These are phyloP conservation scores for Notarius lentiginosus DNA, from an alignment of 2,113 vertebrate species.

Conservation along the genomic window DNA sequence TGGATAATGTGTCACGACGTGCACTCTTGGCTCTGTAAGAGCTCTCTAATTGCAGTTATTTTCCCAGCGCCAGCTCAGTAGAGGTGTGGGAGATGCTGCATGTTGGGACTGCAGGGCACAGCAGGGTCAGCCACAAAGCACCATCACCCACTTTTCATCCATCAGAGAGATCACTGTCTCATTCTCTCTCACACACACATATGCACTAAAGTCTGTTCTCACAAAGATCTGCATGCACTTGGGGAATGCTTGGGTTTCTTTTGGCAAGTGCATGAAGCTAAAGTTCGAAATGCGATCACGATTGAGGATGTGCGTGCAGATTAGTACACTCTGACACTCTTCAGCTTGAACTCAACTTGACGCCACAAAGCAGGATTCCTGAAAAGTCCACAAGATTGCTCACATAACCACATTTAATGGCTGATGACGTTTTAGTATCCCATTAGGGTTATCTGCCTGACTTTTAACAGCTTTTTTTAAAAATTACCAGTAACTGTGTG, in stretches of 20 bases:
- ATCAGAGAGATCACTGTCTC: slow-evolving; percentile 15
- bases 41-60: slow-evolving; percentile 57
- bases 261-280: neutral
- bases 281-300: slow-evolving; percentile 22
- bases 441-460: slow-evolving; percentile 36
- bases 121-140: slow-evolving; percentile 37
- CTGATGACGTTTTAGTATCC: slow-evolving; percentile 37
- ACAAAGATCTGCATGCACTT: slow-evolving; percentile 24
- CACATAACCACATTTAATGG: slow-evolving; percentile 36
- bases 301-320: slow-evolving; percentile 39
- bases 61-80: slow-evolving; percentile 44
- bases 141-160: slow-evolving; percentile 18
- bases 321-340: slow-evolving; percentile 30
- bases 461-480: slow-evolving; percentile 1
- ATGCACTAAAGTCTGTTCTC: slow-evolving; percentile 2
- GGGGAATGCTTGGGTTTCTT: slow-evolving; percentile 26
- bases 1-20: slow-evolving; percentile 62
- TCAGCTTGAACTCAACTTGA: slow-evolving; percentile 40
- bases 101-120: slow-evolving; percentile 29
- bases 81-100: slow-evolving; percentile 44
- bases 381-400: slow-evolving; percentile 14
- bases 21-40: slow-evolving; percentile 48
- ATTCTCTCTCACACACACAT: neutral
- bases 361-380: slow-evolving; percentile 39
- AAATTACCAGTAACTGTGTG: slow-evolving; percentile 30